These are phyloP conservation scores for Trichacis sp. DNA, from an alignment of 2,888 invertebrate species.

Conservation along the genomic window DNA sequence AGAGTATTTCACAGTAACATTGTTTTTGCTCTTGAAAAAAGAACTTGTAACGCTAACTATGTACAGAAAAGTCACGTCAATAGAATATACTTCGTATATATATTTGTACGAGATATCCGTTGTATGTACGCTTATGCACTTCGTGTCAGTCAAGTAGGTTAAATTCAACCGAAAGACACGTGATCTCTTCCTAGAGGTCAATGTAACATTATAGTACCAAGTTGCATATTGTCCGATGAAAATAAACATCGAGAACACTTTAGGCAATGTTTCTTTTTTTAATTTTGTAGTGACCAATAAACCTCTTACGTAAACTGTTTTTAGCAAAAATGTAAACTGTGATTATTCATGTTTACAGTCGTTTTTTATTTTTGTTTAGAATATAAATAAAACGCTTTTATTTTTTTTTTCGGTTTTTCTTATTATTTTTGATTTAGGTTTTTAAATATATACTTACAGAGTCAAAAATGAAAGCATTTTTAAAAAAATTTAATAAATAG, in stretches of 20 bases:
- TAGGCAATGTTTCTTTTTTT: too few relatives aligned
- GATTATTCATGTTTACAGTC: too few relatives aligned
- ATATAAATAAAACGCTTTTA: too few relatives aligned
- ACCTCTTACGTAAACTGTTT: too few relatives aligned
- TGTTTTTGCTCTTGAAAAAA: neutral
- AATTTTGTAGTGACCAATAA: too few relatives aligned
- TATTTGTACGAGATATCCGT: slow-evolving; percentile 26
- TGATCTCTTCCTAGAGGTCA: slow-evolving; percentile 35
- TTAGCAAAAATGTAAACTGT: too few relatives aligned
- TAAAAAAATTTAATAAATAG: too few relatives aligned
- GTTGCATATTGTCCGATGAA: neutral
- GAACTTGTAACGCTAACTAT: neutral
- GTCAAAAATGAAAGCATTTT: too few relatives aligned
- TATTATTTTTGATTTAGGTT: too few relatives aligned
- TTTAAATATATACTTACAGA: too few relatives aligned
- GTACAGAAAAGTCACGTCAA: slow-evolving; percentile 3
- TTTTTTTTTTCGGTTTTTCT: too few relatives aligned
- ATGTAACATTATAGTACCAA: slow-evolving; percentile 27
- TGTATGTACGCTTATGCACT: slow-evolving; percentile 32
- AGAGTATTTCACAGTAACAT: neutral
- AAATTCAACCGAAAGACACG: slow-evolving; percentile 31
- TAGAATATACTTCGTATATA: slow-evolving; percentile 20
- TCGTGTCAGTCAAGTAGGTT: slow-evolving; percentile 35
- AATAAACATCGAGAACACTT: neutral
- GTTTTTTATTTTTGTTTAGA: too few relatives aligned